Evolutionary conservation across 2,888 invertebrate species (phyloP), one percentile per base, ranked within the genome.

Genomic region (Dysmachus trigonus): DNA sequence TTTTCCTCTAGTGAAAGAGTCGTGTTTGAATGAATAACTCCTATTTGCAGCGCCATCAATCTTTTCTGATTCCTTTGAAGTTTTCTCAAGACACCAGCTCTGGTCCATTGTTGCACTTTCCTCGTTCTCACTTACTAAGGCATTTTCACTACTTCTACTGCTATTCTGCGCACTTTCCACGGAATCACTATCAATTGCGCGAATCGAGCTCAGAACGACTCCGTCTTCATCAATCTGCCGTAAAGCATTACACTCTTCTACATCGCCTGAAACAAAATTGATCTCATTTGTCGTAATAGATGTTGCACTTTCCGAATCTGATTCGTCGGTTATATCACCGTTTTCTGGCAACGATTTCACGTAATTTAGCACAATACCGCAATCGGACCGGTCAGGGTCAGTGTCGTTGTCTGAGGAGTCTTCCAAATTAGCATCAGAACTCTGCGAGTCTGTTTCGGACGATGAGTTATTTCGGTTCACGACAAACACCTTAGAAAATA

Each of bases 401-500:
- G 93, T 93, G 88, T 94, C 95, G 88, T 95, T 94, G 90, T 95
- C 95, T 41, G 95, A 95, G 77, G 94, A 94, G 89, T 95, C 94
- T 72, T 94, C 94, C 86, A 91, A 88, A 88, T 91, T 91, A 0
- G 90, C 91, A 83, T 94, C 94, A 0, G 94, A 94, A 86, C 94
- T 94, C 88, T 93, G 93, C 85, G 91, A 91, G 77, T 94, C 94
- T 71, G 93, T 92, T 84, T 94, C 94, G 0, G 94, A 94, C 2
- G 94, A 94, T 10, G 93, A 94, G 85, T 73, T 89, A 85, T 89
- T 89, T 7, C 94, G 94, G 89, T 95, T 95, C 27, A 95, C 95
- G 0, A 95, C 94, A 90, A 95, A 95, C 22, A 95, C 94, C 85
- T 95, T 93, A 47, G 95, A 94, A 89, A 95, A 95, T 85, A 92